Base-by-base conservation (phyloP, 2,113 vertebrate genomes). In the Silurus asotus region DNA sequence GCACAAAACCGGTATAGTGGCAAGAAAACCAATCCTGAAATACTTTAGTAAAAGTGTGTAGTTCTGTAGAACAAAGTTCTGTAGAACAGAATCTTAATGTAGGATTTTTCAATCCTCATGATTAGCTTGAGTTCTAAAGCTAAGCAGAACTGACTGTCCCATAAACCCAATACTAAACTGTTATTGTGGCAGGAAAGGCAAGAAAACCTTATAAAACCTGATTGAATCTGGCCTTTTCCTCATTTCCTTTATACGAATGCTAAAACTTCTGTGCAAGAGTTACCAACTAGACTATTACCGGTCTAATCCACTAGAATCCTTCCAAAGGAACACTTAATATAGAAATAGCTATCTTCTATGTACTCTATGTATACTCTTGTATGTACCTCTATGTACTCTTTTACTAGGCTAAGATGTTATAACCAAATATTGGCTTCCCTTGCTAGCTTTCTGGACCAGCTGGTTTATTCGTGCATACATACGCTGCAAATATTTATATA, bases 401-500 rank as follows among this genome's bases (percentile, higher is more conserved):
- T 37, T 37, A 37, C 37, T 37, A 37, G 37, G 37, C 20, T 6
- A 65, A 65, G 14, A 20, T 74, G 45, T 37, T 48, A 9, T 55
- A 51, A 17, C 37, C 59, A 58, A 59, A 59, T 28, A 28, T 55
- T 67, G 48, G 62, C n/a, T 82, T 69, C n/a, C 15, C 19, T 64
- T 6, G 5, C 78, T 84, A 45, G 20, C 48, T 55, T 84, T 76
- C 83, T 53, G 45, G 45, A 19, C 45, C 15, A 64, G 77, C 23
- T 85, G 84, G 75, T 85, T 85, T 79, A 48, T 45, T 51, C 15
- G 51, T 81, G 83, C 78, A 3, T 87, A 37, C 17, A 84, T 69
- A 25, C 49, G 45, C 25, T 62, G 62, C 78, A 88, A 85, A 88
- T 86, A 78, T 69, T 84, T 82, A 67, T 48, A 88, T 77, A 85